Evolutionary conservation across 2,797 vertebrate genomes (phyloP).

Genomic region (Pogonophryne albipinna): DNA sequence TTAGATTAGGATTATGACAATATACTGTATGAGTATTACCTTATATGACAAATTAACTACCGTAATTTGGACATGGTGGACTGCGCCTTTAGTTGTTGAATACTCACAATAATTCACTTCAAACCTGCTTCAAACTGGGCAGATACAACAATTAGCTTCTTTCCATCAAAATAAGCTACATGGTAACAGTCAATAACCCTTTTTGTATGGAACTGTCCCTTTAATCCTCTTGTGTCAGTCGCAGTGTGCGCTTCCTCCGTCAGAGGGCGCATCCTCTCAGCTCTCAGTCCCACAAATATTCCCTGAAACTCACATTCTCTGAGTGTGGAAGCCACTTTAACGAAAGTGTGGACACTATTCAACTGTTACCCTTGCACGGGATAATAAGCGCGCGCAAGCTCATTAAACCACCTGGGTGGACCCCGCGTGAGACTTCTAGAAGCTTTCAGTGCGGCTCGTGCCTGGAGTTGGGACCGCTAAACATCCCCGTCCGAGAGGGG

Average conservation of each 20-base stretch:
- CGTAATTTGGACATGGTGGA: not conserved
- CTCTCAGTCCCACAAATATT: slow-evolving; percentile 22
- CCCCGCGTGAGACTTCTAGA: slow-evolving; percentile 31
- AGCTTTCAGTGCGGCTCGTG: slow-evolving; percentile 25
- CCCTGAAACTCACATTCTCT: slow-evolving; percentile 50
- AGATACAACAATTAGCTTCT: not conserved
- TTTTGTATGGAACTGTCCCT: slow-evolving; percentile 23
- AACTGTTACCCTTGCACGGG: slow-evolving; percentile 11
- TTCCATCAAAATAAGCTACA: too few species aligned
- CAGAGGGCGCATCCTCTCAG: slow-evolving; percentile 61
- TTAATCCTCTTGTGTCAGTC: slow-evolving; percentile 9
- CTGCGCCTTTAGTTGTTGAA: not conserved
- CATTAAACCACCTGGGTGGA: slow-evolving; percentile 17
- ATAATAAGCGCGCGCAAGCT: slow-evolving; percentile 36
- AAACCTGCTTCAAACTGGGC: too few species aligned
- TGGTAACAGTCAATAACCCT: not conserved
- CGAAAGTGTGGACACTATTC: slow-evolving; percentile 34
- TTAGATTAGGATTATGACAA: too few species aligned
- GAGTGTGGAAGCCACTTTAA: slow-evolving; percentile 49
- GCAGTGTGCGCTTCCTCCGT: slow-evolving; percentile 23
- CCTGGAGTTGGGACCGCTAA: slow-evolving; percentile 46
- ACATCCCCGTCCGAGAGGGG: slow-evolving; percentile 55
- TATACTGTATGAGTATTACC: too few species aligned
- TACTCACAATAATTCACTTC: not conserved
- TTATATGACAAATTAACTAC: too few species aligned